A percentile compares a stretch with the other conserved stretches of the same genome.
phyloP scores from a whole-genome alignment of 2,797 vertebrate genomes.

The Sandelia bainsii region DNA sequence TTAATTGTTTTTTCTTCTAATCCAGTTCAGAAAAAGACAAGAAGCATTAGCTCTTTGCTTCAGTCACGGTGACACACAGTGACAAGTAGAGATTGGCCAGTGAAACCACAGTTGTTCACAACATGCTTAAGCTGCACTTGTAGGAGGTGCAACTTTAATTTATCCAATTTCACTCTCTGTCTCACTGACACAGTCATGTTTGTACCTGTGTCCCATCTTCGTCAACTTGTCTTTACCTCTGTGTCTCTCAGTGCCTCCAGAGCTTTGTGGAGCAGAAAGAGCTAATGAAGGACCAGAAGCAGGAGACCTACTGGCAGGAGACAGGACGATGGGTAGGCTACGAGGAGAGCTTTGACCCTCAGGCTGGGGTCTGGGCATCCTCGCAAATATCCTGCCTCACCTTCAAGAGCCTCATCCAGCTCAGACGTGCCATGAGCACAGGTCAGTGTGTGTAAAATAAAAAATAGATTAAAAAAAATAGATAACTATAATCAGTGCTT shows the following conservation, averaged over 20 bases:
- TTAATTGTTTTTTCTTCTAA: too few relatives aligned
- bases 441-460: slow-evolving; percentile 70
- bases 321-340: slow-evolving; percentile 87
- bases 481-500: too few relatives aligned
- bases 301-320: slow-evolving; percentile 90
- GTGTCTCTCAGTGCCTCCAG: slow-evolving; percentile 55
- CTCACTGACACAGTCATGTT: slow-evolving; percentile 31
- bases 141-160: slow-evolving; percentile 45
- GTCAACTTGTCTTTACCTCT: not conserved
- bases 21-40: not conserved
- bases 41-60: not conserved
- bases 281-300: slow-evolving; percentile 87
- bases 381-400: slow-evolving; percentile 91
- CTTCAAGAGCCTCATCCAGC: slow-evolving; percentile 93
- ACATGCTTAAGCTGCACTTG: slow-evolving; percentile 13
- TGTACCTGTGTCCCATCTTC: not conserved
- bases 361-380: slow-evolving; percentile 84
- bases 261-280: slow-evolving; percentile 84
- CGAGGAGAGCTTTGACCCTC: slow-evolving; percentile 88
- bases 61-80: slow-evolving; percentile 12
- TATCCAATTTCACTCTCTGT: slow-evolving; percentile 34
- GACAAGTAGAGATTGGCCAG: slow-evolving; percentile 11
- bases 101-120: slow-evolving; percentile 40
- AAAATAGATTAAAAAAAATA: not conserved
- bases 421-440: slow-evolving; percentile 85